Base-by-base conservation (phyloP, 2,888 invertebrate species). In the Tuta absoluta region DNA sequence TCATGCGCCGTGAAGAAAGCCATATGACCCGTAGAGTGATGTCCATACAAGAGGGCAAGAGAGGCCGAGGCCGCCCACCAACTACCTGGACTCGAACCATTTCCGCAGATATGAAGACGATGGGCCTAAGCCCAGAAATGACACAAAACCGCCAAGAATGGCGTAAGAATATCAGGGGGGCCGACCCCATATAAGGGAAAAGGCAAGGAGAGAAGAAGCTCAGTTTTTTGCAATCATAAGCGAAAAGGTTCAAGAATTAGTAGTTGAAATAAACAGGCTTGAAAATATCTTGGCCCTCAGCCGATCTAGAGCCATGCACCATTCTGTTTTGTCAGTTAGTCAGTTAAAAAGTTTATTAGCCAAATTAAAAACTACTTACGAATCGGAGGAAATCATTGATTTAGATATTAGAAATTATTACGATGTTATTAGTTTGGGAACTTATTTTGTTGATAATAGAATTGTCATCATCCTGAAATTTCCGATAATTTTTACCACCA, bases 321-420 rank as follows among this genome's bases (percentile, higher is more conserved):
- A 63, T 63, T 28, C 63, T n/a, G 41, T 57, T 17, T 38, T 63
- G 33, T 33, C 21, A 41, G 41, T 57, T 14, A 41, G 56, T 12
- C 17, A 53, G 28, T 37, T 66, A 53, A 56, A 17, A 45, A 41
- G 19, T 14, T 60, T 66, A 53, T 38, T 65, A 41, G 41, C 19
- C 33, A 67, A 67, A 49, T n/a, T 63, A 14, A 64, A 56, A 53
- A 48, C 3, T 37, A n/a, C 63, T n/a, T 66, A 66, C 48, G 62
- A 58, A n/a, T 33, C 17, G 8, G 63, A 66, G 11, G 41, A 63
- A n/a, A 45, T 66, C 14, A 24, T 53, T 24, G 49, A 68, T 41
- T 28, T 70, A 60, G 67, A 68, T 19, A 5, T 67, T 38, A 68
- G 68, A 45, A 37, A 68, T n/a, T 68, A 66, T 45, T 70, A 68